phyloP scores from a whole-genome alignment of 2,888 invertebrate genomes.

The Galerucella nymphaeae region DNA sequence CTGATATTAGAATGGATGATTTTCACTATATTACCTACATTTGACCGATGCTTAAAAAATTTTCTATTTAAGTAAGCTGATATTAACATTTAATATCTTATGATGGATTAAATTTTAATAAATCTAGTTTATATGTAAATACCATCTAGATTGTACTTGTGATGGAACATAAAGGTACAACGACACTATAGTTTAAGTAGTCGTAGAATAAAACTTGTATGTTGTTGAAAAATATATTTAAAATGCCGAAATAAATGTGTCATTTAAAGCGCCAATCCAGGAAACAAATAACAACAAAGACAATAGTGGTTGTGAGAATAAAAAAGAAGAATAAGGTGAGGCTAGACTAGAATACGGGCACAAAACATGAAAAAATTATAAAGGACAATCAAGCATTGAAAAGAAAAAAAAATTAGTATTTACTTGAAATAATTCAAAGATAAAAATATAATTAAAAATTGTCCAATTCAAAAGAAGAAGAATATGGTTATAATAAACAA shows the following conservation, averaged over 20 bases:
- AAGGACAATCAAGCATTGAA: background rate
- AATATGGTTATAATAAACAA: too few species aligned
- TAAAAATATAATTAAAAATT: too few species aligned
- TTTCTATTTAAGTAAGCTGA: background rate
- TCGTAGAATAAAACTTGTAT: background rate
- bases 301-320: too few species aligned
- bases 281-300: too few species aligned
- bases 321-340: too few species aligned
- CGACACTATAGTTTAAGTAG: constrained; percentile 13
- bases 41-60: background rate
- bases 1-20: constrained; percentile 23
- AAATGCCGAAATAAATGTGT: constrained; percentile 4
- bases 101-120: background rate
- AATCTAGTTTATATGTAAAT: background rate
- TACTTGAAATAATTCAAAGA: too few species aligned
- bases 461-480: too few species aligned
- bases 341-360: too few species aligned
- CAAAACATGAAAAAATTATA: background rate
- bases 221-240: background rate
- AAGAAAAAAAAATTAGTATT: background rate
- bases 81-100: background rate
- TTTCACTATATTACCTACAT: constrained; percentile 19
- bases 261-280: background rate
- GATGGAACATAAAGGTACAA: constrained; percentile 16
- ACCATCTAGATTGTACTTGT: background rate